Base-by-base conservation (phyloP, 1,140 invertebrate species). In the Drosophila persimilis region DNA sequence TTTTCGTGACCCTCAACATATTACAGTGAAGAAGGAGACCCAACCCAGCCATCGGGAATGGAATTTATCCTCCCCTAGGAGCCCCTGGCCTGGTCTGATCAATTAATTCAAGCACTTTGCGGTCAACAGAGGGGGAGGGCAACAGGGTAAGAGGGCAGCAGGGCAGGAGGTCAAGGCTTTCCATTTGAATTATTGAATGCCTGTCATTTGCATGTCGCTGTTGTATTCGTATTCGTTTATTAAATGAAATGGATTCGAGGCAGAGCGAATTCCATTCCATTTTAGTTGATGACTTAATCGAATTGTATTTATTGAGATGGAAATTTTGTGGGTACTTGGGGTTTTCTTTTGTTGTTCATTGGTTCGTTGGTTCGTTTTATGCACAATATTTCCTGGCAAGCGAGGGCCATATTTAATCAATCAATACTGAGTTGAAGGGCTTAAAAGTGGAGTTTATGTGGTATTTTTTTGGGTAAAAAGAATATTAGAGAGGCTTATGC, bases 101-200 rank as follows among this genome's bases (percentile, higher is more conserved):
- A 86, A 86, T 86, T 88, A 86, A 86, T 81, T 81, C 65, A 71
- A 81, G 57, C 62, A 52, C 54, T 43, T 72, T 20, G 62, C 54
- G 55, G 51, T 13, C 9, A 4, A 2, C n/a, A 2, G 22, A 20
- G 3, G 35, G 26, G 35, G 45, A 13, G 6, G n/a, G 9, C 1
- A 6, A 2, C 4, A 26, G 24, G 24, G 24, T 5, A 5, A 5
- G n/a, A 6, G 26, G 22, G 48, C n/a, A 6, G 11, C 11, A 6
- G 2, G 15, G 43, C 6, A 13, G 29, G 26, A 8, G 59, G 70
- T 24, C 60, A 60, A 73, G 62, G 50, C 45, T 47, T 31, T 47
- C 11, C 29, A 53, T 45, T 48, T 64, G 60, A 73, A 73, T 60
- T 59, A 64, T 52, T 51, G 63, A 24, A 77, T 35, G 39, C 22